These are phyloP conservation scores for Chionis minor DNA, from an alignment of 2,113 vertebrate genomes.

Conservation along the genomic window DNA sequence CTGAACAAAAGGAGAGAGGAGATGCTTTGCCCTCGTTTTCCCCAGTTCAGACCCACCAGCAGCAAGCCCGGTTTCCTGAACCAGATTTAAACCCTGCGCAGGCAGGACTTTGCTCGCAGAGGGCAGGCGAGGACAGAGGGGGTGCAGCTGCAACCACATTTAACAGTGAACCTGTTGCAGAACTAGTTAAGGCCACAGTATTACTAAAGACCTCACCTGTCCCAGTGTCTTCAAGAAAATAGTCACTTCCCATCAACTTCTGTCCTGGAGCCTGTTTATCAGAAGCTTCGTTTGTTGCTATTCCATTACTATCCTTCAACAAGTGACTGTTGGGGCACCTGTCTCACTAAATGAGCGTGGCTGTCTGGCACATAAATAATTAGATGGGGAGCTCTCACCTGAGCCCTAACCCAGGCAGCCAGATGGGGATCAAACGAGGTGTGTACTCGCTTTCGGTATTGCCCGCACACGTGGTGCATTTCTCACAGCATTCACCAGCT, in stretches of 20 bases:
- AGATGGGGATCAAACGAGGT: rapidly evolving
- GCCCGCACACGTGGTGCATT: rapidly evolving
- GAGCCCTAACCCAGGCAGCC: not conserved
- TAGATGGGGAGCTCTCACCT: rapidly evolving
- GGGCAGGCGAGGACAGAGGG: not conserved
- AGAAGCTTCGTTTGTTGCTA: not conserved
- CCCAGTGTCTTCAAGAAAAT: not conserved
- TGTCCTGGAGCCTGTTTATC: not conserved
- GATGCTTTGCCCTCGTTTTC: not conserved
- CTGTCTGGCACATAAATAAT: not conserved
- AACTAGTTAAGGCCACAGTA: not conserved
- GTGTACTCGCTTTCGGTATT: not conserved
- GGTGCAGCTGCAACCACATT: not conserved
- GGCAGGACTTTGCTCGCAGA: not conserved
- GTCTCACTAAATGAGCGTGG: not conserved
- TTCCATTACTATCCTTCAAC: not conserved
- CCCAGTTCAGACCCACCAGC: not conserved
- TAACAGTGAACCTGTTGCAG: not conserved
- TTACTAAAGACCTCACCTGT: not conserved
- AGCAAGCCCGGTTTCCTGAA: not conserved
- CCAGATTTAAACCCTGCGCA: not conserved
- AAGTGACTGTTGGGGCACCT: not conserved
- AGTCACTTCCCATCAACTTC: not conserved
- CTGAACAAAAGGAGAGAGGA: not conserved
- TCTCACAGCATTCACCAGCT: not conserved